Evolutionary conservation across 2,888 invertebrate genomes (phyloP), one percentile per base, ranked within the genome.

Genomic region (Chorisops tibialis): DNA sequence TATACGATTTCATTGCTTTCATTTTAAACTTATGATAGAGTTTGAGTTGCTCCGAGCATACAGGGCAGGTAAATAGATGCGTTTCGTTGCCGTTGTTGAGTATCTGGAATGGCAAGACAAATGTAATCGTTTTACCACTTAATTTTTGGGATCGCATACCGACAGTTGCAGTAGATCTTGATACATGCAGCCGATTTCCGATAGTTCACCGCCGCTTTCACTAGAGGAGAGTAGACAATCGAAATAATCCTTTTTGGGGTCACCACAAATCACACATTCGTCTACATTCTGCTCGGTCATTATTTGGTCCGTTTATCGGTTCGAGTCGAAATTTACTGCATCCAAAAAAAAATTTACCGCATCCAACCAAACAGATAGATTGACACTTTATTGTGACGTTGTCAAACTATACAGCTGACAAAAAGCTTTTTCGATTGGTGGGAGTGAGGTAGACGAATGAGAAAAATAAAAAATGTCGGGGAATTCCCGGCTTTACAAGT

Each of bases 1-100:
- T 60, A 19, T 62, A 58, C 0, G 62, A 56, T 30, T 58, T 49
- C 9, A 50, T 37, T 14, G 62, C 62, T 47, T 60, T 60, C 38
- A 48, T 50, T 24, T 56, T 60, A 50, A 65, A 65, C 30, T 62
- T 50, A 12, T 65, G 50, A 51, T 56, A 65, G 39, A 38, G 22
- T 12, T 30, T 51, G 3, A 65, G 12, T 22, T 62, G 56, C 21
- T 35, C 30, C 37, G 58, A 56, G 38, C 65, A 65, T 47, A 45
- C 56, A 6, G 38, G 24, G 21, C 65, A 65, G 2, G 62, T 47
- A 47, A 39, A 58, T 7, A 51, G 45, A 9, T 35, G 4, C 2
- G 18, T 9, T 11, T 30, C 18, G 35, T 30, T 22, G 2, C n/a
- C 21, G 21, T 22, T n/a, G n/a, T n/a, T 21, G 21, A 21, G 21